phyloP scores from a whole-genome alignment of 2,797 vertebrate species.

The Falco novaeseelandiae region DNA sequence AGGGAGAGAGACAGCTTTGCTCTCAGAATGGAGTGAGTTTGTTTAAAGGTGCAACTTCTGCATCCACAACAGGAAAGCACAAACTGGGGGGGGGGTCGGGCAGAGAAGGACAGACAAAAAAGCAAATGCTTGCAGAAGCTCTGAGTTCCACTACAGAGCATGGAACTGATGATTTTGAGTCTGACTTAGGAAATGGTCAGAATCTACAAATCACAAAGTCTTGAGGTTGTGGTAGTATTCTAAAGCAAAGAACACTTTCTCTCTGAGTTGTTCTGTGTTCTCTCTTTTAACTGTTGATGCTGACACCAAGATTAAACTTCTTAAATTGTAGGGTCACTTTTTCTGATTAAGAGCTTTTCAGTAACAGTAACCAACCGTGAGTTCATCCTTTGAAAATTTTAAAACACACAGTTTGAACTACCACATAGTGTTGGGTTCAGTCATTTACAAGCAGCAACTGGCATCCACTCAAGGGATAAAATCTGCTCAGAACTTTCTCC shows the following conservation, averaged over 20 bases:
- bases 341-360: background rate
- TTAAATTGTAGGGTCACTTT: background rate
- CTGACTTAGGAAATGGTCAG: background rate
- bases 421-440: background rate
- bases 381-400: background rate
- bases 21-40: background rate
- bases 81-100: background rate
- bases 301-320: background rate
- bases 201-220: background rate
- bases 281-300: background rate
- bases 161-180: background rate
- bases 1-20: background rate
- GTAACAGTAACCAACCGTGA: background rate
- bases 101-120: background rate
- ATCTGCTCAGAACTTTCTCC: background rate
- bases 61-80: background rate
- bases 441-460: background rate
- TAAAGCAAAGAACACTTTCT: background rate
- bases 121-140: background rate
- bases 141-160: background rate
- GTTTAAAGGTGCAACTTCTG: background rate
- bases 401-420: background rate
- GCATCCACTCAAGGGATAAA: background rate
- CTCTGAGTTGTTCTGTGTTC: background rate
- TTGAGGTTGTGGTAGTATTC: background rate